Evolutionary conservation across 2,113 vertebrate species (phyloP).

Genomic region (Edolisoma coerulescens): DNA sequence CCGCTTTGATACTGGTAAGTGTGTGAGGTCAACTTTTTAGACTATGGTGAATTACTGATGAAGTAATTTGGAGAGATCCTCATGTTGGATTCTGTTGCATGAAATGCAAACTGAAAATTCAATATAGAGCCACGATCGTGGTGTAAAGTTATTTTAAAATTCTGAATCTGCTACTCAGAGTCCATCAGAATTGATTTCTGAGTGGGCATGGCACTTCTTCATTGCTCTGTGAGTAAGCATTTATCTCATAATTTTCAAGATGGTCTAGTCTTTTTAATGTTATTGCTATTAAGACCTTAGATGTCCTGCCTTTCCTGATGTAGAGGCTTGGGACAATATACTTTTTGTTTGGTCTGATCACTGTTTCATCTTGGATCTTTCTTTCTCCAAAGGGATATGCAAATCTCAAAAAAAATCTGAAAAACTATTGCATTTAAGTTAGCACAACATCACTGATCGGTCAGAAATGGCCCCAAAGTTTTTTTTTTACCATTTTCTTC

Average conservation of each 20-base stretch:
- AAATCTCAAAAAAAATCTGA: not conserved
- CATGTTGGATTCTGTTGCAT: not conserved
- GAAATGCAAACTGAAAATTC: not conserved
- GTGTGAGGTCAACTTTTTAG: not conserved
- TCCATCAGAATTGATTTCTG: not conserved
- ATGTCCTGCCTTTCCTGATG: not conserved
- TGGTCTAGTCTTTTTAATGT: not conserved
- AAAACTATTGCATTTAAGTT: not conserved
- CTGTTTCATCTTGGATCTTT: not conserved
- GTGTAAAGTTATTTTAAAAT: not conserved
- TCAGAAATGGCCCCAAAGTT: not conserved
- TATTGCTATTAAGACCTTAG: not conserved
- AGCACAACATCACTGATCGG: not conserved
- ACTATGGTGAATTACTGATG: not conserved
- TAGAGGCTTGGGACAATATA: not conserved
- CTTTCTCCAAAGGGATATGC: not conserved
- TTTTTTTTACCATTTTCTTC: not conserved
- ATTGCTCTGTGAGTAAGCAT: not conserved
- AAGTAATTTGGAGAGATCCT: not conserved
- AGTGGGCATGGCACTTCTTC: not conserved
- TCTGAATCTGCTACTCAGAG: not conserved
- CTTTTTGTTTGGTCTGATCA: not conserved
- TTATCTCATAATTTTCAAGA: not conserved
- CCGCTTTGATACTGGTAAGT: not conserved
- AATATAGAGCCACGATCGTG: not conserved